Percentiles rank a stretch among this genome's conserved stretches.
Conservation (phyloP, 2,888 invertebrate species). For the Luffia ferchaultella region DNA sequence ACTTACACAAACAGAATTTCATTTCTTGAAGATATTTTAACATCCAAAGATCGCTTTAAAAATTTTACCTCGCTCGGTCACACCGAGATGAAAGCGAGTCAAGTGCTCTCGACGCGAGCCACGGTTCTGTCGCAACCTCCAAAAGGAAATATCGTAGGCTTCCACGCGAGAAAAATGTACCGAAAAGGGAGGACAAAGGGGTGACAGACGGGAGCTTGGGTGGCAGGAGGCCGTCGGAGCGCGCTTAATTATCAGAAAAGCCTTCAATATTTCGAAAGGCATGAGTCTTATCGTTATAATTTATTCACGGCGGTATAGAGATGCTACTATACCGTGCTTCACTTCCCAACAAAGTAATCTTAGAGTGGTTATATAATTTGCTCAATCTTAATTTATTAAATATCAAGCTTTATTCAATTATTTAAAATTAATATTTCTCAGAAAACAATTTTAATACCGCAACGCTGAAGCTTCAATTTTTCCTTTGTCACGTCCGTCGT, state of each 20-base stretch:
- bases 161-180: slow-evolving; percentile 35
- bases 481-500: background rate
- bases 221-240: slow-evolving; percentile 16
- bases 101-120: slow-evolving; percentile 34
- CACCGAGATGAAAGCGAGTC: slow-evolving; percentile 46
- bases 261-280: slow-evolving; percentile 55
- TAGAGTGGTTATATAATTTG: background rate
- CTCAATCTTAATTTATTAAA: too few species aligned
- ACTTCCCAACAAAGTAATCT: background rate
- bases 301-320: slow-evolving; percentile 50
- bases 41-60: background rate
- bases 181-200: slow-evolving; percentile 16
- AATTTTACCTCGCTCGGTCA: slow-evolving; percentile 29
- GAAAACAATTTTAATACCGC: too few species aligned
- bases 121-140: slow-evolving; percentile 25
- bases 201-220: slow-evolving; percentile 19
- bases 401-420: too few species aligned
- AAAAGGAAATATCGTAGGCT: slow-evolving; percentile 20
- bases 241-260: slow-evolving; percentile 54
- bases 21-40: background rate
- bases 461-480: too few species aligned
- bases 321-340: slow-evolving; percentile 14
- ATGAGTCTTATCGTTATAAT: slow-evolving; percentile 57
- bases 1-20: background rate
- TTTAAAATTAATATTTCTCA: too few species aligned